A percentile compares a stretch with the other conserved stretches of the same genome.
Conservation (phyloP, 2,797 vertebrate genomes). For the Rhynchonycteris naso region DNA sequence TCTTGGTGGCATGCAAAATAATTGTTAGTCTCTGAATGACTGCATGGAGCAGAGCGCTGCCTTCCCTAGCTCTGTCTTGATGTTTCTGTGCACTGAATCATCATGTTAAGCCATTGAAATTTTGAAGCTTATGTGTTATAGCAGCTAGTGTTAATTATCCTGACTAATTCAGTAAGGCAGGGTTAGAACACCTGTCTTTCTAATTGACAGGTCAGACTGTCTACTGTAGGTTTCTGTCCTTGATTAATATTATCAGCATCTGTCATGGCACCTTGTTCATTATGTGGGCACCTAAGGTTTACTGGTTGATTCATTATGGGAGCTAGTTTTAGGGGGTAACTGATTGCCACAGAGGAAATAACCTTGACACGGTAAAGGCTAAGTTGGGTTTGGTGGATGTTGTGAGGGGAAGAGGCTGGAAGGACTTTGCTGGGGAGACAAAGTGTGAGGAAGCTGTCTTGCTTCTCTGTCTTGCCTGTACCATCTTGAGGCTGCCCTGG, state of each 20-base stretch:
- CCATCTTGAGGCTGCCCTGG: background rate
- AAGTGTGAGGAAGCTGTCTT: background rate
- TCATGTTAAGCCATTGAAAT: background rate
- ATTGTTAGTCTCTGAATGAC: background rate
- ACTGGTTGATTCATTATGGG: background rate
- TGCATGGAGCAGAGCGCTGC: background rate
- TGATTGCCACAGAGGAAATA: slow-evolving; percentile 12
- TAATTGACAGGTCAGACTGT: background rate
- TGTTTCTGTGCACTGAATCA: background rate
- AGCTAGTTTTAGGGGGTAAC: background rate
- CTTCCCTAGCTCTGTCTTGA: background rate
- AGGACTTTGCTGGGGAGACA: background rate
- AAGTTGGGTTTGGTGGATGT: background rate
- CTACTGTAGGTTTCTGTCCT: background rate
- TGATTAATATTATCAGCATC: background rate
- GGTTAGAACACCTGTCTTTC: background rate
- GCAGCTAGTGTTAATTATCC: background rate
- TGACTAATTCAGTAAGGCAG: background rate
- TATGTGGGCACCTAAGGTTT: background rate
- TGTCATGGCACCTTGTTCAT: background rate
- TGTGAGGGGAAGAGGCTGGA: background rate
- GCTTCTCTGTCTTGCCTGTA: background rate
- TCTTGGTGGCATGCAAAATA: background rate
- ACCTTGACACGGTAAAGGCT: background rate
- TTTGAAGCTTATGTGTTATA: background rate